phyloP scores from a whole-genome alignment of 2,888 invertebrate genomes.

The Cinara cedri region DNA sequence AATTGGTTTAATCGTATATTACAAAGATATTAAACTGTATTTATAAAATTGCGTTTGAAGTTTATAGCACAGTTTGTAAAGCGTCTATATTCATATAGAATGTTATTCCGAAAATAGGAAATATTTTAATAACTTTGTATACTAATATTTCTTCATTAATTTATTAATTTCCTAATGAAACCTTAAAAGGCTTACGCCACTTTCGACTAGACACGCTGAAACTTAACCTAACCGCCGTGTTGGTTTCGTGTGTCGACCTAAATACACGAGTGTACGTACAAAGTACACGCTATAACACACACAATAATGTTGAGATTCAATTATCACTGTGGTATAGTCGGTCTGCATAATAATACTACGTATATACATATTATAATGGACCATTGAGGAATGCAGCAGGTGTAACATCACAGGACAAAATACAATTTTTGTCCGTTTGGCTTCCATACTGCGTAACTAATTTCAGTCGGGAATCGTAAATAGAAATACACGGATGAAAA shows the following conservation, averaged over 20 bases:
- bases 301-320: conserved; percentile 49
- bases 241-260: neutral
- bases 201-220: conserved; percentile 20
- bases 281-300: neutral
- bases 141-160: no score
- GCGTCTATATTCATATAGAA: no score
- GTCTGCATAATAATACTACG: conserved; percentile 44
- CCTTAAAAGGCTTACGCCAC: neutral
- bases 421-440: conserved; percentile 48
- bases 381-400: conserved; percentile 57
- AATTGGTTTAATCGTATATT: no score
- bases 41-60: no score
- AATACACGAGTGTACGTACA: conserved; percentile 7
- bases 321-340: conserved; percentile 42
- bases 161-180: no score
- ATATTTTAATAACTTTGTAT: no score
- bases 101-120: no score
- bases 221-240: no score
- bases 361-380: conserved; percentile 31
- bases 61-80: no score
- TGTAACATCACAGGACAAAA: conserved; percentile 50
- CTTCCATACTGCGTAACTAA: conserved; percentile 57
- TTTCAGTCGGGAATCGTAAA: conserved; percentile 48
- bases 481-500: conserved; percentile 39
- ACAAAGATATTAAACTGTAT: no score